Evolutionary conservation across 2,888 invertebrate species (phyloP).

Genomic region (Fabriciana adippe): DNA sequence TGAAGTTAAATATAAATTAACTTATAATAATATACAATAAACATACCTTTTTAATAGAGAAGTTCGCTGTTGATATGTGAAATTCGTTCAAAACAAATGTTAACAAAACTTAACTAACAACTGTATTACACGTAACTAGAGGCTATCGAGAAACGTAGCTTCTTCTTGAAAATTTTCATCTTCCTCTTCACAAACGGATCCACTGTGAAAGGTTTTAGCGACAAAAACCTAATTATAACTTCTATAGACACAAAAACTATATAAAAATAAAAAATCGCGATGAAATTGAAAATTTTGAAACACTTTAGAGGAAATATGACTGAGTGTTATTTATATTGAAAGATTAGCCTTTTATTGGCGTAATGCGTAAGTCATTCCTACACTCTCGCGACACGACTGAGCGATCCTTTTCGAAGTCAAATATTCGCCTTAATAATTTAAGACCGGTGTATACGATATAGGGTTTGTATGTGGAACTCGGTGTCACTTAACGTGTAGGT

Average conservation of each 20-base stretch:
- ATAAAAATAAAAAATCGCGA: slow-evolving; percentile 61
- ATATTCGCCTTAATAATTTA: slow-evolving; percentile 77
- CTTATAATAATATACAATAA: not conserved
- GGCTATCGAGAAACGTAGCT: slow-evolving; percentile 75
- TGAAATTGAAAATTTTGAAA: slow-evolving; percentile 37
- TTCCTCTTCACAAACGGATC: slow-evolving; percentile 74
- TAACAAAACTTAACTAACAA: slow-evolving; percentile 30
- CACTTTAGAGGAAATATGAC: slow-evolving; percentile 55
- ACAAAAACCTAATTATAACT: not conserved
- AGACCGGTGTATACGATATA: slow-evolving; percentile 57
- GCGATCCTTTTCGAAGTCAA: slow-evolving; percentile 66
- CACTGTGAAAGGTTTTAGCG: slow-evolving; percentile 54
- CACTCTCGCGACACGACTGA: slow-evolving; percentile 70
- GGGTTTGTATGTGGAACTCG: slow-evolving; percentile 54
- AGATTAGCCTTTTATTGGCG: slow-evolving; percentile 73
- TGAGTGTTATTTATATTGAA: slow-evolving; percentile 73
- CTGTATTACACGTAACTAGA: slow-evolving; percentile 47
- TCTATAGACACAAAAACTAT: slow-evolving; percentile 4
- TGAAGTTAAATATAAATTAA: not conserved
- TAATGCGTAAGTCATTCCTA: slow-evolving; percentile 67
- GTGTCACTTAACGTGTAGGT: slow-evolving; percentile 53
- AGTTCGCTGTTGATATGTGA: slow-evolving; percentile 57
- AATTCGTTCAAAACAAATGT: slow-evolving; percentile 32
- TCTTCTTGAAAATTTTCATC: slow-evolving; percentile 79
- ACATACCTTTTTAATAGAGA: slow-evolving; percentile 31